Base-by-base conservation (phyloP, 2,113 vertebrate genomes). In the Ictidomys tridecemlineatus region DNA sequence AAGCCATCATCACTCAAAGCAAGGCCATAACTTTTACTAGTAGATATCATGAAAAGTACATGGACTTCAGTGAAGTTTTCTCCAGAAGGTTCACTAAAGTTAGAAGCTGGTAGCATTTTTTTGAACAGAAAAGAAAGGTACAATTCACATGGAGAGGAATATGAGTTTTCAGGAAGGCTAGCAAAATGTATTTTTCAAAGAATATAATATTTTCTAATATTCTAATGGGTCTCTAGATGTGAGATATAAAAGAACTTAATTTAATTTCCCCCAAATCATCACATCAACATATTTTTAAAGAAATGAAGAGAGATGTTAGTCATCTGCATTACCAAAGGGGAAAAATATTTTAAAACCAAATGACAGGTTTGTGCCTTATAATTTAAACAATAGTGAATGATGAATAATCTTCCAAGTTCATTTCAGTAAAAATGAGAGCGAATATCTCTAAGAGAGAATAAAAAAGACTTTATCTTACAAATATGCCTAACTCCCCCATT, bases 311-410 rank as follows among this genome's bases (percentile, higher is more conserved):
- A 94, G 96, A 91, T 42, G 91, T 95, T 97, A 97, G 76, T 97
- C 93, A 97, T 92, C 95, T 87, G 78, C n/a, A 79, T 92, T 96
- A 97, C 30, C 80, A 97, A 93, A 91, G 56, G 61, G 61, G 42
- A 91, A 95, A 96, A 96, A 95, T 96, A 95, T 97, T 98, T 97
- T 76, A 97, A 97, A 97, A 93, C 32, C 92, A 97, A 87, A 94
- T 95, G 97, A 96, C 90, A 94, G 85, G 89, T 86, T 96, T 90
- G 51, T 97, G 65, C 73, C 74, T 97, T 89, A 48, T 97, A 95
- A 93, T 96, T 97, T 97, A 96, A 97, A 96, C 78, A 97, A 95
- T 96, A 93, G 76, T 86, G 85, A 97, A 85, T 95, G 61, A 76
- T 74, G 72, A 97, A 94, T 53, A 84, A 77, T 92, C 76, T 95